Conservation (phyloP, 2,113 vertebrate genomes). For the Tenebrosternarchus preto region DNA sequence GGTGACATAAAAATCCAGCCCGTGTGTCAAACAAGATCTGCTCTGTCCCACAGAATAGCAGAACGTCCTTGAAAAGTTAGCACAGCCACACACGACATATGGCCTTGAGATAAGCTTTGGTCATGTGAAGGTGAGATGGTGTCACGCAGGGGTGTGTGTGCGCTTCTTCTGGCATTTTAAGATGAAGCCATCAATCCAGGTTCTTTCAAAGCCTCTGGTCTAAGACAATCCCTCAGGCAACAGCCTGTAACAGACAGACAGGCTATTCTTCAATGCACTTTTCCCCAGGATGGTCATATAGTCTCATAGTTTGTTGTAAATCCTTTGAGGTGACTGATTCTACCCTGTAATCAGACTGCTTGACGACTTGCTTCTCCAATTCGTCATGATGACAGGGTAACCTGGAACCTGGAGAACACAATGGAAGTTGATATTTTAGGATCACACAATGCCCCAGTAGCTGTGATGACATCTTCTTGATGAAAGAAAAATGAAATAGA, state of each 20-base stretch:
- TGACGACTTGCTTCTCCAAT: constrained; percentile 48
- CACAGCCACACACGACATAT: constrained; percentile 38
- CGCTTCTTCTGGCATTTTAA: constrained; percentile 39
- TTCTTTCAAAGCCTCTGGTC: constrained; percentile 48
- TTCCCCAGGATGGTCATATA: constrained; percentile 54
- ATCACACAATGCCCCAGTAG: constrained; percentile 23
- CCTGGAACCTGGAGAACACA: constrained; percentile 44
- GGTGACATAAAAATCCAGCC: too few species aligned
- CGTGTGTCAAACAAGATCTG: background rate
- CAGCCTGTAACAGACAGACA: constrained; percentile 48
- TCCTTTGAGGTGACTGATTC: constrained; percentile 48
- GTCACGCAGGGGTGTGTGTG: constrained; percentile 30
- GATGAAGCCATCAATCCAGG: constrained; percentile 55
- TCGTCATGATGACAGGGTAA: constrained; percentile 46
- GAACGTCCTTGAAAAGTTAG: background rate
- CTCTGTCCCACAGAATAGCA: constrained; percentile 2
- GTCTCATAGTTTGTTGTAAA: constrained; percentile 52
- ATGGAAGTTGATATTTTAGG: constrained; percentile 36
- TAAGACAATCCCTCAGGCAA: constrained; percentile 52
- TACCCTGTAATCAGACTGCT: constrained; percentile 57
- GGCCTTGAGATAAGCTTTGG: constrained; percentile 47
- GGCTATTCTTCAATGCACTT: constrained; percentile 48
- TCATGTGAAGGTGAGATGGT: constrained; percentile 31
- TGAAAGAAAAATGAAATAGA: constrained; percentile 8
- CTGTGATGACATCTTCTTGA: constrained; percentile 26